Base-by-base conservation (phyloP, 2,113 vertebrate genomes). In the Smithornis capensis region DNA sequence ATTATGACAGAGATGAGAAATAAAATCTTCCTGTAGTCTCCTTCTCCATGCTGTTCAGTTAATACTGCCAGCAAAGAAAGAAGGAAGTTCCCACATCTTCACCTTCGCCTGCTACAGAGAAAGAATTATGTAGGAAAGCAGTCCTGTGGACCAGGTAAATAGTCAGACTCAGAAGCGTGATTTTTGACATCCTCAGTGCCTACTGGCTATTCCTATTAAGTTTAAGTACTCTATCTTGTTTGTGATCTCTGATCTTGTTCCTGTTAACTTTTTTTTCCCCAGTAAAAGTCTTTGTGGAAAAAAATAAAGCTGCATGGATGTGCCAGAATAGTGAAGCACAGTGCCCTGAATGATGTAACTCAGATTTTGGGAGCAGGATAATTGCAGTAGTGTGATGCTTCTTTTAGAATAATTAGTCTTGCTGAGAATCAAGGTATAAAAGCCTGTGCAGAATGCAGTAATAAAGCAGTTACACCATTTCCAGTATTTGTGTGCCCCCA, bases 401-500 rank as follows among this genome's bases (percentile, higher is more conserved):
- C 94, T 96, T 96, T 94, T 91, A 94, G 86, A 89, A 92, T 97
- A 94, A 96, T 95, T 93, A 94, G 83, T 90, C 91, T 93, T 92
- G 64, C 94, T 94, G 91, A 92, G 94, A 96, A 92, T 38, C 71
- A 86, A 76, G 60, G 59, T 95, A 88, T 92, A 86, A 97, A 96
- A 94, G 79, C 79, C 83, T 80, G 60, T 63, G 68, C 92, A 86
- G 83, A 94, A 71, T 71, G 31, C 83, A 69, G 86, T 92, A 93
- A 83, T 93, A 89, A 95, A n/a, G 80, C 86, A 75, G 92, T 94
- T 95, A 83, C 83, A 90, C 92, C 83, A 88, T 94, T 96, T 95
- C 89, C 96, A 94, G 95, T 93, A 94, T 87, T 67, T 25, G 47
- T 47, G 73, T 92, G 91, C n/a, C 80, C 88, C 71, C 9, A 50